Evolutionary conservation across 2,888 invertebrate genomes (phyloP), one percentile per base, ranked within the genome.

Genomic region (Invenusta paracnida): DNA sequence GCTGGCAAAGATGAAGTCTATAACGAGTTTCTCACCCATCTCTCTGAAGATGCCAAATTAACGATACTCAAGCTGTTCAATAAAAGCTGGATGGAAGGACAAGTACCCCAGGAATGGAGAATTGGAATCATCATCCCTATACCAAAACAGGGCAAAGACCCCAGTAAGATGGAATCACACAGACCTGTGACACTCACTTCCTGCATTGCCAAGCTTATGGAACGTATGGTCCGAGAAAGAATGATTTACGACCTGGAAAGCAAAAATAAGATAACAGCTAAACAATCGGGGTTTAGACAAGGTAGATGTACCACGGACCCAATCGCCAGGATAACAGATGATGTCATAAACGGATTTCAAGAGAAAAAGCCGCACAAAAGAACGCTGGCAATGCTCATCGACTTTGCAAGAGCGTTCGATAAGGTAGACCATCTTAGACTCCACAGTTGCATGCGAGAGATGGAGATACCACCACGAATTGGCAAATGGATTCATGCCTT

Each of bases 401-500:
- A 82, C 31, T 82, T 82, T 82, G 82, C 82, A 28, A 29, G 82
- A 30, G 82, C 82, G n/a, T 82, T 82, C 82, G 82, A 82, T 82
- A 82, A 29, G 29, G 82, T 82, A 82, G 82, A 82, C 31, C 82
- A 82, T 28, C 23, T 28, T 13, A 82, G 29, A 30, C 31, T 82
- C 11, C 31, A 82, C 27, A 82, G 29, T n/a, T 29, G 17, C 17
- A 17, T 82, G n/a, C 13, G 82, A 82, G 29, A 82, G 29, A 82
- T 82, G 82, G 82, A 30, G 27, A 82, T 31, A 83, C 81, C 67
- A 84, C 0, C 30, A 79, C 29, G 17, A 30, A 48, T 29, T 30
- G 0, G 28, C 17, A 73, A 83, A 48, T 30, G 84, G 79, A 87
- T 90, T 86, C 73, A 30, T 29, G 29, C 82, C 29, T 82, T 82